A percentile compares a stretch with the other conserved stretches of the same genome.
Evolutionary conservation across 2,888 invertebrate species (phyloP).

Genomic region (Acronicta psi): DNA sequence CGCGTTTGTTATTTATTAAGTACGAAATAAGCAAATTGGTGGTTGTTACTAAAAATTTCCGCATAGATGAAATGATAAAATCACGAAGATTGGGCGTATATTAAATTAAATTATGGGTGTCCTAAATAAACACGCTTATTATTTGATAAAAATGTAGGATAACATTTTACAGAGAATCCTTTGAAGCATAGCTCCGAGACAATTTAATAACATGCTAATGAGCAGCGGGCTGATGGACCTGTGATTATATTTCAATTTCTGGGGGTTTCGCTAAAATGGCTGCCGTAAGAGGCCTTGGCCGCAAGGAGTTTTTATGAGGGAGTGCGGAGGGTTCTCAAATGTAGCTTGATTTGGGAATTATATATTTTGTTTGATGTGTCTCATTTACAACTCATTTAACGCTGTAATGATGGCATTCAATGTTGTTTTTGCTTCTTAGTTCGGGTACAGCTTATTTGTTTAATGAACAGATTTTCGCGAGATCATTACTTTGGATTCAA

Average conservation of each 20-base stretch:
- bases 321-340: slow-evolving; percentile 7
- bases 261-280: slow-evolving; percentile 17
- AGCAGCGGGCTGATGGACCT: slow-evolving; percentile 33
- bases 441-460: neutral
- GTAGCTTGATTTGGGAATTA: slow-evolving; percentile 12
- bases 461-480: too few relatives aligned
- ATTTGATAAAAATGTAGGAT: neutral
- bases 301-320: slow-evolving; percentile 24
- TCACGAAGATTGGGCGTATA: neutral
- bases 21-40: neutral
- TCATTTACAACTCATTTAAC: slow-evolving; percentile 23
- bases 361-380: slow-evolving; percentile 28
- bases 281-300: neutral
- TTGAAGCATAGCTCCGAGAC: slow-evolving; percentile 13
- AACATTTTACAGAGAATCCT: neutral
- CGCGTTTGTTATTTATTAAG: too few relatives aligned
- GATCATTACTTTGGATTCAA: too few relatives aligned
- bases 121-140: neutral
- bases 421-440: neutral
- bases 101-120: neutral
- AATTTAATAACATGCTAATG: slow-evolving; percentile 64
- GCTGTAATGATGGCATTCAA: slow-evolving; percentile 4
- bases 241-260: slow-evolving; percentile 57
- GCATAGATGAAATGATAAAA: neutral
- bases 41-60: too few relatives aligned